Base-by-base conservation (phyloP, 2,797 vertebrate genomes). In the Galagoides demidoff region DNA sequence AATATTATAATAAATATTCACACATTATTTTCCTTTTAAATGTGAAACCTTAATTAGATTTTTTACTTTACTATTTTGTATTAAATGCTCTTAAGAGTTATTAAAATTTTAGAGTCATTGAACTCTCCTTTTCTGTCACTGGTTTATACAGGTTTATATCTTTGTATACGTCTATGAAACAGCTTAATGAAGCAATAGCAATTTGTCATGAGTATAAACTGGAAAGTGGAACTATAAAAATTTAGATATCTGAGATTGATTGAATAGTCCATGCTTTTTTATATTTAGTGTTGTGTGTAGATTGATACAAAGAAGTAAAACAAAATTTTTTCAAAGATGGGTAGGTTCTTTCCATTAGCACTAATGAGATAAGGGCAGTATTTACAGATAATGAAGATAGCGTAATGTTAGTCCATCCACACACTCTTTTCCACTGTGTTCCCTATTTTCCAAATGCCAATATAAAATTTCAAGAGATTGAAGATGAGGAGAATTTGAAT, bases 191-290 rank as follows among this genome's bases (percentile, higher is more conserved):
- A 13, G 55, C 71, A 55, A 43, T 71, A 27, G 29, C 64, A n/a
- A 57, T 87, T 90, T 85, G 64, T 82, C 55, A n/a, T 91, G 23
- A 68, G 10, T 88, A 55, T 85, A 66, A 95, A 89, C 74, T 95
- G 74, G 55, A 64, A 90, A 76, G 19, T 39, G 34, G 34, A 79
- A n/a, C n/a, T 23, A 31, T 68, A 92, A 74, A 61, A 82, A 27
- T 92, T 71, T 86, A 82, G 23, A 92, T 45, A 73, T 55, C 39
- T 25, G 23, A 89, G 55, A 61, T 45, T 70, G 55, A 64, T 39
- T 74, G 34, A 70, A 7, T 66, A n/a, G 27, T 3, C 25, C 37
- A 45, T 70, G 31, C 39, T 8, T 25, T n/a, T 85, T 83, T 95
- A 19, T 90, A 94, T 85, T 88, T 94, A 81, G 9, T 61, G 37